Conservation (phyloP, 2,797 vertebrate species). For the Ataeniobius toweri region DNA sequence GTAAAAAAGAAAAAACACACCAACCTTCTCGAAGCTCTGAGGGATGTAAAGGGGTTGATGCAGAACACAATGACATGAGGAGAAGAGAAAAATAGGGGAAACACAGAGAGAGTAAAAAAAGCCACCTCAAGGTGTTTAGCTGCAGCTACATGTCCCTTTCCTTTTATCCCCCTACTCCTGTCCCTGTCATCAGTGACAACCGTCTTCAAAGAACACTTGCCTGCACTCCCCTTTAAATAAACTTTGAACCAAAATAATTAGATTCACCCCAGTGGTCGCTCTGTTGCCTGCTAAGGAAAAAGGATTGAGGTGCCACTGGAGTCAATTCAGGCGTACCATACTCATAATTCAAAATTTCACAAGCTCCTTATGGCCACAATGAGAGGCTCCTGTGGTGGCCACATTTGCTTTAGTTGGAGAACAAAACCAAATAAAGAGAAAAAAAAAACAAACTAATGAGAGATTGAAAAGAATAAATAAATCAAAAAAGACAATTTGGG, state of each 20-base stretch:
- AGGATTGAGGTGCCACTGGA: conserved; percentile 71
- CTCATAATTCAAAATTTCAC: conserved; percentile 75
- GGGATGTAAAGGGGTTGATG: conserved; percentile 99
- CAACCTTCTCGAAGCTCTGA: conserved; percentile 99
- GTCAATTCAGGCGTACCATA: conserved; percentile 76
- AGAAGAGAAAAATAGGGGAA: conserved; percentile 99
- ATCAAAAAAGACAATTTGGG: conserved; percentile 77
- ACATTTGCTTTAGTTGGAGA: conserved; percentile 75
- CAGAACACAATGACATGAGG: conserved; percentile 99
- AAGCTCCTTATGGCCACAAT: conserved; percentile 78
- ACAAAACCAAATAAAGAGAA: conserved; percentile 78
- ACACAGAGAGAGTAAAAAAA: conserved; percentile 99
- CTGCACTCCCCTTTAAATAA: conserved; percentile 66
- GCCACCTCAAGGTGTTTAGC: conserved; percentile 98
- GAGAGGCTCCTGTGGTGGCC: conserved; percentile 76
- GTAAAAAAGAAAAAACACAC: conserved; percentile 99
- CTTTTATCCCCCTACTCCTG: conserved; percentile 58
- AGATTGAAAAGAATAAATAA: conserved; percentile 60
- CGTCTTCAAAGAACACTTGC: conserved; percentile 75
- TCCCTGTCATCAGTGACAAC: conserved; percentile 77
- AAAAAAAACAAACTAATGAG: conserved; percentile 81
- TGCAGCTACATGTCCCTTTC: conserved; percentile 89
- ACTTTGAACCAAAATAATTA: conserved; percentile 79
- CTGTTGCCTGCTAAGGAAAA: conserved; percentile 59
- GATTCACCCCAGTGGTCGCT: conserved; percentile 77